phyloP scores from a whole-genome alignment of 2,113 vertebrate species.

The Dipodomys spectabilis region DNA sequence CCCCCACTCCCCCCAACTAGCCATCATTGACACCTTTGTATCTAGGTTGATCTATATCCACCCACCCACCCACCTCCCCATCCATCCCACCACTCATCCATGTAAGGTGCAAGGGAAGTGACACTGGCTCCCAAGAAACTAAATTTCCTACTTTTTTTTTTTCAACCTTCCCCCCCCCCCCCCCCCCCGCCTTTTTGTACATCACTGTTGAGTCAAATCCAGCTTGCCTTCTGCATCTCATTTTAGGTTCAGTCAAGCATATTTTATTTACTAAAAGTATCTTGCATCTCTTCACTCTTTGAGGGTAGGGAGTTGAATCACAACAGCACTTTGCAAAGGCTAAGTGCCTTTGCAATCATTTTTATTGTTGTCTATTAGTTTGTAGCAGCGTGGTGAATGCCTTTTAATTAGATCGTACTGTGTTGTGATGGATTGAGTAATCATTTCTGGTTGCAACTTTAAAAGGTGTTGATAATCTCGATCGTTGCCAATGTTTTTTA shows the following conservation, averaged over 20 bases:
- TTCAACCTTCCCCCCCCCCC: background rate
- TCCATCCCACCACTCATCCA: too few species aligned
- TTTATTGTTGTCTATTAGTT: constrained; percentile 54
- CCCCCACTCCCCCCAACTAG: background rate
- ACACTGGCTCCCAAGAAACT: background rate
- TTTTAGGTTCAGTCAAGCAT: background rate
- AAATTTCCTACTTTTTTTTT: background rate
- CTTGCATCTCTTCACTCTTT: background rate
- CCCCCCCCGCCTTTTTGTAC: background rate
- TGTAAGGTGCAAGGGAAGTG: background rate
- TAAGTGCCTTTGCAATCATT: constrained; percentile 34
- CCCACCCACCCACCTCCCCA: too few species aligned
- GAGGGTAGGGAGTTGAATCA: background rate
- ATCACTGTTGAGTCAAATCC: background rate
- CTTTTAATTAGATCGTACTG: constrained; percentile 66
- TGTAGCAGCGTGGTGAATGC: background rate
- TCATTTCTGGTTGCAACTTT: constrained; percentile 34
- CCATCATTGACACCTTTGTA: background rate
- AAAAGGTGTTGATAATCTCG: constrained; percentile 54
- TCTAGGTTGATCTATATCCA: background rate
- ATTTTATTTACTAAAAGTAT: background rate
- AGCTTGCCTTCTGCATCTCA: background rate
- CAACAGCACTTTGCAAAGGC: background rate
- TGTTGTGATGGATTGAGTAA: constrained; percentile 15
- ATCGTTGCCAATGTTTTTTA: background rate